Evolutionary conservation across 2,888 invertebrate species (phyloP).

Genomic region (Actias luna): DNA sequence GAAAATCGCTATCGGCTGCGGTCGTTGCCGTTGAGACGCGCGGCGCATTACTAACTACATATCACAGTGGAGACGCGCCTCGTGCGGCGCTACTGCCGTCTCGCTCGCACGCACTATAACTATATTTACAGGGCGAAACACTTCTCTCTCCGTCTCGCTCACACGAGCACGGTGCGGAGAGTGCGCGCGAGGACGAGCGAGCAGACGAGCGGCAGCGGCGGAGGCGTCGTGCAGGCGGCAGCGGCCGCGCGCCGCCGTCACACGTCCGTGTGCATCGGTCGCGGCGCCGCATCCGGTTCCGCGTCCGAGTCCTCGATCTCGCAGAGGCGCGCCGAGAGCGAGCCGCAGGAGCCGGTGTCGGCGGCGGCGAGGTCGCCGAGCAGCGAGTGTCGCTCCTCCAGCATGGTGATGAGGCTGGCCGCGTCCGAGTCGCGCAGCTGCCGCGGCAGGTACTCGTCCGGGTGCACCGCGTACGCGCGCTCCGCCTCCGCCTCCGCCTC

Average conservation of each 20-base stretch:
- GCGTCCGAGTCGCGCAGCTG: constrained; percentile 81
- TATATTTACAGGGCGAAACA: not conserved
- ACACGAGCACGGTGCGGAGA: not conserved
- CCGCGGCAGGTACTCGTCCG: constrained; percentile 64
- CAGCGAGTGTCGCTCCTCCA: constrained; percentile 89
- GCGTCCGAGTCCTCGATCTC: constrained; percentile 95
- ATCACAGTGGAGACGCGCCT: not conserved
- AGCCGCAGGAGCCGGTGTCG: constrained; percentile 86
- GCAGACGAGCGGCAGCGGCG: not conserved
- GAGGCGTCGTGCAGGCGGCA: constrained; percentile 11
- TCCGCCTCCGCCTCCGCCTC: constrained; percentile 63
- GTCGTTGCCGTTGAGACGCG: no score
- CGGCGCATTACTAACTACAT: not conserved
- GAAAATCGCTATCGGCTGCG: no score
- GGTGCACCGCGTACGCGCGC: constrained; percentile 83
- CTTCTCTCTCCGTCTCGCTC: not conserved
- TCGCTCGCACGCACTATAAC: not conserved
- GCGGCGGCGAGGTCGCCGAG: constrained; percentile 79
- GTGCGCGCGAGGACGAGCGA: not conserved
- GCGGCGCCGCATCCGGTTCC: constrained; percentile 71
- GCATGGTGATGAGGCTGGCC: constrained; percentile 85
- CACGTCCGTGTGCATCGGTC: constrained; percentile 56
- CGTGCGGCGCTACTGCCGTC: not conserved
- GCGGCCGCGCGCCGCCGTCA: constrained; percentile 60
- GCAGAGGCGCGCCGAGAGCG: constrained; percentile 93